phyloP scores from a whole-genome alignment of 2,797 vertebrate genomes.

The Menidia menidia region DNA sequence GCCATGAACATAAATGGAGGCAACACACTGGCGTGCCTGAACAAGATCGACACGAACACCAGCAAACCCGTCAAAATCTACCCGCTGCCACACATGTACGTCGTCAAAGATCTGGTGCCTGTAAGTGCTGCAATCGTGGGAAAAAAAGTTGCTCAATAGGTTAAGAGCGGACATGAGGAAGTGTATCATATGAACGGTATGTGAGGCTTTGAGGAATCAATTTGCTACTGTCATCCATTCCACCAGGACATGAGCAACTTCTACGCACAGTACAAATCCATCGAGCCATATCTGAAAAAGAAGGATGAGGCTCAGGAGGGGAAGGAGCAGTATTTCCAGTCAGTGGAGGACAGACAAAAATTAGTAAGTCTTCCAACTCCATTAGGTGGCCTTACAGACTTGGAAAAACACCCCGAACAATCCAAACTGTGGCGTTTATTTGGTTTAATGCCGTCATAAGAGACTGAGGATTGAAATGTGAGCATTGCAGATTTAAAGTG shows the following conservation, averaged over 20 bases:
- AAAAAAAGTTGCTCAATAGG: neutral
- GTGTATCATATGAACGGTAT: neutral
- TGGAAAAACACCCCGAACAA: conserved; percentile 22
- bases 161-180: neutral
- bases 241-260: conserved; percentile 95
- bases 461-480: neutral
- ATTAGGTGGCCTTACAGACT: neutral
- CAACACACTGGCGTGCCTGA: conserved; percentile 93
- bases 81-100: conserved; percentile 97
- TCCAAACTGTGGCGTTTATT: neutral
- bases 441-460: neutral
- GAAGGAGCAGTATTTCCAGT: conserved; percentile 92
- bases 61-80: conserved; percentile 92
- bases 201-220: neutral
- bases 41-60: conserved; percentile 88
- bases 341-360: conserved; percentile 91
- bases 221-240: conserved; percentile 68
- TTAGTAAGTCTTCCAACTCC: conserved; percentile 79
- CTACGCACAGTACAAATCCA: conserved; percentile 96
- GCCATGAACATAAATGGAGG: conserved; percentile 97
- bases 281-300: conserved; percentile 95
- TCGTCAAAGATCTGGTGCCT: conserved; percentile 96
- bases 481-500: neutral
- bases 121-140: conserved; percentile 80
- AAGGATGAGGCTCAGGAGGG: conserved; percentile 89